Conservation (phyloP, 2,113 vertebrate genomes). For the Platycercus adscitus region DNA sequence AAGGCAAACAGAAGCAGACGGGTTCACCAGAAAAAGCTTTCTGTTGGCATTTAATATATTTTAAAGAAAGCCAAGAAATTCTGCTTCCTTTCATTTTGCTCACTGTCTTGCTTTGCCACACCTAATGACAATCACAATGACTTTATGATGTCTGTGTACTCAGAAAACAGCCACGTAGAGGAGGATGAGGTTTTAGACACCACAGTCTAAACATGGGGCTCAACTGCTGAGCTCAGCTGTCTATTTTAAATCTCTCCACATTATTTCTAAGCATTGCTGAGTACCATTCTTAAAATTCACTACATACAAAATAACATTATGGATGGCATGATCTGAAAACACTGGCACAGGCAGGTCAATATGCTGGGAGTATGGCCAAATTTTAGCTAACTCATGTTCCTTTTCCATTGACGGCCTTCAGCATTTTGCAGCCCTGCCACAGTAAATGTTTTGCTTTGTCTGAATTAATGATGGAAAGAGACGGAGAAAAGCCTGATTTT, state of each 20-base stretch:
- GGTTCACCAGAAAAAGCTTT: neutral
- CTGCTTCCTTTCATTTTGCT: neutral
- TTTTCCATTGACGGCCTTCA: neutral
- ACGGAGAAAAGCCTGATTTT: neutral
- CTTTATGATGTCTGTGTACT: neutral
- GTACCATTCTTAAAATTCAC: neutral
- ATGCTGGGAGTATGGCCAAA: neutral
- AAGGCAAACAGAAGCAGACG: neutral
- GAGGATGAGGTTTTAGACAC: neutral
- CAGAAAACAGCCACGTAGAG: neutral
- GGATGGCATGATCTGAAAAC: neutral
- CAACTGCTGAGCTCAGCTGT: neutral
- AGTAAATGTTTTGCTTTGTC: conserved; percentile 5
- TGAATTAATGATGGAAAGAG: neutral
- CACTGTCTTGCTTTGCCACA: neutral
- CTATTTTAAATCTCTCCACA: neutral
- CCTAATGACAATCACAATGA: neutral
- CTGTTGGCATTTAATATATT: neutral
- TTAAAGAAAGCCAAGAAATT: neutral
- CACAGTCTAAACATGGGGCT: neutral
- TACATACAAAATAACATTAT: neutral
- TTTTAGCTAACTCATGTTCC: neutral
- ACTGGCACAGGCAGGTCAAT: neutral
- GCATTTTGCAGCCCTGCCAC: neutral
- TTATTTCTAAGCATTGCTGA: neutral